A percentile compares a stretch with the other conserved stretches of the same genome.
phyloP scores from a whole-genome alignment of 2,797 vertebrate genomes.

The Myotis planiceps region DNA sequence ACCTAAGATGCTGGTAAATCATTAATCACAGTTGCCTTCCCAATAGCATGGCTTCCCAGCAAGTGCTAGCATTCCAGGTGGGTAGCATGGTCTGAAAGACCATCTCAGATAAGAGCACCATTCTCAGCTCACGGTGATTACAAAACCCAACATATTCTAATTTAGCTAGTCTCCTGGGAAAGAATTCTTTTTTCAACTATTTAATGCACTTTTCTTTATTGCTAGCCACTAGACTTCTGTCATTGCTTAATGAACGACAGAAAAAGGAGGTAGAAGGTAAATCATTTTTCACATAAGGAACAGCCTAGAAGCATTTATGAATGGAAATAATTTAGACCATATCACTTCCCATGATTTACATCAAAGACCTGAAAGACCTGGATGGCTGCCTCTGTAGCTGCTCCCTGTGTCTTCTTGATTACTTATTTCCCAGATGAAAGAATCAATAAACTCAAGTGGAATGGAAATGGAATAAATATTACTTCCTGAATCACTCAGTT shows the following conservation, averaged over 20 bases:
- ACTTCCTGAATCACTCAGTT: conserved; percentile 9
- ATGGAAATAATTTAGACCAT: conserved; percentile 23
- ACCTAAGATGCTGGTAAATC: not conserved
- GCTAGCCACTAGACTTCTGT: not conserved
- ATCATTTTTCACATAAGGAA: conserved; percentile 45
- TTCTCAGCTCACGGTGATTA: not conserved
- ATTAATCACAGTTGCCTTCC: conserved; percentile 61
- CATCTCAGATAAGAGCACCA: not conserved
- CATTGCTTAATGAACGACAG: conserved; percentile 33
- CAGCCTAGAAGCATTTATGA: not conserved
- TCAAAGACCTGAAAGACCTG: not conserved
- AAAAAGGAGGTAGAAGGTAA: not conserved
- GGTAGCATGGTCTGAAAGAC: not conserved
- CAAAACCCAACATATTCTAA: not conserved
- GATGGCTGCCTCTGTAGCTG: not conserved
- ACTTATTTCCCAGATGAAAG: conserved; percentile 55
- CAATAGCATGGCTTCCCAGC: not conserved
- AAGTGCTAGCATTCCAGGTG: not conserved
- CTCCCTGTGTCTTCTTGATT: conserved; percentile 8
- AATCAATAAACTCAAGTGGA: conserved; percentile 54
- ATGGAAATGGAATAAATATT: conserved; percentile 57
- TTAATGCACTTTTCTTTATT: conserved; percentile 36
- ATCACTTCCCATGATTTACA: conserved; percentile 20
- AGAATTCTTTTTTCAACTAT: not conserved
- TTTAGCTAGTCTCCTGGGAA: conserved; percentile 15